A percentile compares a stretch with the other conserved stretches of the same genome.
These are phyloP conservation scores for Phlogophora meticulosa DNA, from an alignment of 2,888 invertebrate genomes.

Conservation along the genomic window DNA sequence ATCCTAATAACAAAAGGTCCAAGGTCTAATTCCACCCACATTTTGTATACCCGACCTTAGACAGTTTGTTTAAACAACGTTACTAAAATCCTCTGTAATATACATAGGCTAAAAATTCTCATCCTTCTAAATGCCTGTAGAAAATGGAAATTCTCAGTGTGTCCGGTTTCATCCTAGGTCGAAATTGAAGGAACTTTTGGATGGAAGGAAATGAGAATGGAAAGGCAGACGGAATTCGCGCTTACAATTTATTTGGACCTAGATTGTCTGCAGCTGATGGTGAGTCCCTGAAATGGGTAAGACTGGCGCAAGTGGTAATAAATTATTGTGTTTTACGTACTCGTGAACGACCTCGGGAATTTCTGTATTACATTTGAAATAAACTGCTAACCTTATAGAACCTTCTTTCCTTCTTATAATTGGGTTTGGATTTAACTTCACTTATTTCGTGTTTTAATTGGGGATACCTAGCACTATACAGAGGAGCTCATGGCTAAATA, in stretches of 20 bases:
- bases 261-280: conserved; percentile 46
- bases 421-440: not conserved
- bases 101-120: conserved; percentile 33
- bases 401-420: conserved; percentile 3
- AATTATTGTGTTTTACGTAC: conserved; percentile 46
- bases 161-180: conserved; percentile 53
- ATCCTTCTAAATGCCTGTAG: conserved; percentile 30
- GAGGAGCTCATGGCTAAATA: too few species aligned
- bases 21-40: conserved; percentile 17
- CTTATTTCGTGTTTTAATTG: not conserved
- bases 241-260: conserved; percentile 44
- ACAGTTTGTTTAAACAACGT: conserved; percentile 45
- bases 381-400: conserved; percentile 7
- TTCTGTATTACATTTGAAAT: conserved; percentile 33
- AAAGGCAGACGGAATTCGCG: conserved; percentile 30
- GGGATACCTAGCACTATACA: too few species aligned
- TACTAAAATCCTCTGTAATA: conserved; percentile 31
- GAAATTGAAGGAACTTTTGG: conserved; percentile 54
- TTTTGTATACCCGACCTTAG: conserved; percentile 21
- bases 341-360: conserved; percentile 30
- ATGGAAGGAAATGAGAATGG: conserved; percentile 60
- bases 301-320: conserved; percentile 32
- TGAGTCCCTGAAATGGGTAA: conserved; percentile 34
- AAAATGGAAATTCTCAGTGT: conserved; percentile 52
- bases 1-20: conserved; percentile 46